These are phyloP conservation scores for Hipparchia semele DNA, from an alignment of 2,888 invertebrate species.

Conservation along the genomic window DNA sequence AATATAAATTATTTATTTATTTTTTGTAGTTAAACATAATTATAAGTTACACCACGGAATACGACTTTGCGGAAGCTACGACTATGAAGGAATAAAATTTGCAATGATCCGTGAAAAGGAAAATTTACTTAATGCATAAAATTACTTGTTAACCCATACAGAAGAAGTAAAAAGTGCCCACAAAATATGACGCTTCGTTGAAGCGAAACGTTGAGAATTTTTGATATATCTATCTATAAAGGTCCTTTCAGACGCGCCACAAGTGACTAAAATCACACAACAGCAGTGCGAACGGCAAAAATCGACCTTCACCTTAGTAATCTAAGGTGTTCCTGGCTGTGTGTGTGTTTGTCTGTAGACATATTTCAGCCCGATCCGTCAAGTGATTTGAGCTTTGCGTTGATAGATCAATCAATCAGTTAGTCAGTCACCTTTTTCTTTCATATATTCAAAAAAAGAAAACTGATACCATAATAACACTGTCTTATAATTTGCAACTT, in stretches of 20 bases:
- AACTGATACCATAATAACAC: no score
- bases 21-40: not conserved
- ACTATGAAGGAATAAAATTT: not conserved
- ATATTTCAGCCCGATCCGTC: no score
- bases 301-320: no score
- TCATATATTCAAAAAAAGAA: no score
- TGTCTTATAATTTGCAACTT: no score
- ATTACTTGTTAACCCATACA: not conserved
- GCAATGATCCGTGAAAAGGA: slow-evolving; percentile 8
- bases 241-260: not conserved
- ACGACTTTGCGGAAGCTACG: not conserved
- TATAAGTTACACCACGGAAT: not conserved
- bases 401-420: no score
- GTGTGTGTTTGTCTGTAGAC: no score
- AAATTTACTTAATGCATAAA: not conserved
- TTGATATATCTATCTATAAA: not conserved
- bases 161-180: not conserved
- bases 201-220: not conserved
- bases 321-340: no score
- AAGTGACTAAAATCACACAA: not conserved
- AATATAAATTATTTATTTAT: not conserved
- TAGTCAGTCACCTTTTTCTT: no score
- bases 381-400: no score
- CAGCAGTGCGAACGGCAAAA: no score
- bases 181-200: not conserved